These are phyloP conservation scores for Aquatica leii DNA, from an alignment of 2,888 invertebrate genomes.

Conservation along the genomic window DNA sequence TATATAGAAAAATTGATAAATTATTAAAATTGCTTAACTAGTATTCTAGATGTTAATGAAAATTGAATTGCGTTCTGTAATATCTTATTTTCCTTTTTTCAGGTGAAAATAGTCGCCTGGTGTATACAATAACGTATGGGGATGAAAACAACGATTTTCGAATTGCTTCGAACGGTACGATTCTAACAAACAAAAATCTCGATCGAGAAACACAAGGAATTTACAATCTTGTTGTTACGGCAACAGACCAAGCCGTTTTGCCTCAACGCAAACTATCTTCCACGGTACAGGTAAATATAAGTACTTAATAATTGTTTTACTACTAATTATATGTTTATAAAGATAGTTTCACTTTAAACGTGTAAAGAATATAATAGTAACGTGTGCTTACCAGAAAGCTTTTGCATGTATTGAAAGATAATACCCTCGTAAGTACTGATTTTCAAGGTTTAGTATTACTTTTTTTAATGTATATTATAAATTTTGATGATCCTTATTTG, in stretches of 20 bases:
- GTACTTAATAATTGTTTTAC: slow-evolving; percentile 14
- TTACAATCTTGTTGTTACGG: slow-evolving; percentile 87
- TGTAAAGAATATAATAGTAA: slow-evolving; percentile 17
- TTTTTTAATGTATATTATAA: not conserved
- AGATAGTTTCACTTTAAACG: slow-evolving; percentile 20
- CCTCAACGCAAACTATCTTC: slow-evolving; percentile 81
- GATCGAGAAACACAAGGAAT: slow-evolving; percentile 84
- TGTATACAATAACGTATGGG: slow-evolving; percentile 83
- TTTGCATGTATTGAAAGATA: slow-evolving; percentile 19
- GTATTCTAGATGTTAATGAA: too few species aligned
- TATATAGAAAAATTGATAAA: too few species aligned
- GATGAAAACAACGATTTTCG: slow-evolving; percentile 82
- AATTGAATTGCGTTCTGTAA: too few species aligned
- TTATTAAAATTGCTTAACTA: too few species aligned
- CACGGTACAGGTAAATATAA: slow-evolving; percentile 76
- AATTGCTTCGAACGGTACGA: slow-evolving; percentile 84
- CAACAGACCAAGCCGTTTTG: slow-evolving; percentile 81
- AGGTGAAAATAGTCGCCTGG: slow-evolving; percentile 87
- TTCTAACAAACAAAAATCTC: slow-evolving; percentile 76
- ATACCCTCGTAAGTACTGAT: not conserved
- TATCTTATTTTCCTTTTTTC: too few species aligned
- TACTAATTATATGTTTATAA: slow-evolving; percentile 25
- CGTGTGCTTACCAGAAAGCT: slow-evolving; percentile 22
- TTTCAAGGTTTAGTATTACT: not conserved
- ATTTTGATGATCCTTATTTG: not conserved